Evolutionary conservation across 2,797 vertebrate species (phyloP).

Genomic region (Sylvia borin): DNA sequence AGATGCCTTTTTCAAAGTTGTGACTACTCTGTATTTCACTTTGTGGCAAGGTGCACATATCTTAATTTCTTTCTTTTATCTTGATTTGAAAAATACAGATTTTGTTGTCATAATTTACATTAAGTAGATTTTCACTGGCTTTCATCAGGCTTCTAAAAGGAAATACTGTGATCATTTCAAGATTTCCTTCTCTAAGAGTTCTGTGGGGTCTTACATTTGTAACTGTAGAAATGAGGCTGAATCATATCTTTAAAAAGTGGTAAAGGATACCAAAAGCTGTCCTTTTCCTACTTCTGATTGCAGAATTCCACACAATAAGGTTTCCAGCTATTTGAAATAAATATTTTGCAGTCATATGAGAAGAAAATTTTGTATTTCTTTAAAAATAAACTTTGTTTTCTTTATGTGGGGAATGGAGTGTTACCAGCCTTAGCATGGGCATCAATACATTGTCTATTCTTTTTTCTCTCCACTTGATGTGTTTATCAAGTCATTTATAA

Average conservation of each 20-base stretch:
- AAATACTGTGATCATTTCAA: not conserved
- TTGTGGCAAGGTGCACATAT: not conserved
- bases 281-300: not conserved
- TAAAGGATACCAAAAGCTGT: not conserved
- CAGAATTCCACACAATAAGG: not conserved
- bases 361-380: not conserved
- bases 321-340: not conserved
- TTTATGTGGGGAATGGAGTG: not conserved
- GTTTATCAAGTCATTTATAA: not conserved
- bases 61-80: not conserved
- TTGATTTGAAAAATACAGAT: not conserved
- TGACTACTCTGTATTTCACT: not conserved
- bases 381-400: not conserved
- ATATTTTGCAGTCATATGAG: not conserved
- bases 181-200: not conserved
- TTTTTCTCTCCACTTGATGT: not conserved
- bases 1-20: not conserved
- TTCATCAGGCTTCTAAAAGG: not conserved
- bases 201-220: fast-evolving
- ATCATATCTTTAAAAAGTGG: not conserved
- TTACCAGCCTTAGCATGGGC: not conserved
- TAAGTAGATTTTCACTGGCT: not conserved
- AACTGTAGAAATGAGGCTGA: not conserved
- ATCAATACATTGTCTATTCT: not conserved
- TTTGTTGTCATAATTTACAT: not conserved